phyloP scores from a whole-genome alignment of 2,888 invertebrate genomes.

The Tipula vernalis region DNA sequence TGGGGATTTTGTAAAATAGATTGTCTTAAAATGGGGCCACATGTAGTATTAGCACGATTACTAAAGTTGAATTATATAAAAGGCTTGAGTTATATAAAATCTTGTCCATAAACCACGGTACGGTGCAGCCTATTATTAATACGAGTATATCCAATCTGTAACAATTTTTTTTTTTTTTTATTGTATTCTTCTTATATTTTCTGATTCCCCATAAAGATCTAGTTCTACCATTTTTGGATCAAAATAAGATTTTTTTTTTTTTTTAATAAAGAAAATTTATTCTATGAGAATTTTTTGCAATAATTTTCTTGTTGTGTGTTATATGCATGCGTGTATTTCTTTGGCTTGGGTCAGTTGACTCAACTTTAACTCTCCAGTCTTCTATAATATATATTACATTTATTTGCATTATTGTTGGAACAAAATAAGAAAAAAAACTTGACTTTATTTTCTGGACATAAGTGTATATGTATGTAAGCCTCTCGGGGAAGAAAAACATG shows the following conservation, averaged over 20 bases:
- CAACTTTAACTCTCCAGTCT: not conserved
- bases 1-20: not conserved
- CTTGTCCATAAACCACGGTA: not conserved
- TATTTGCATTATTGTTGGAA: not conserved
- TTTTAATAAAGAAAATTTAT: not conserved
- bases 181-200: not conserved
- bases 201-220: not conserved
- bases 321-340: not conserved
- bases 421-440: not conserved
- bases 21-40: not conserved
- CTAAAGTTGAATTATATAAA: too few relatives aligned
- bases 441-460: not conserved
- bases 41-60: not conserved
- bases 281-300: not conserved
- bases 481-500: not conserved
- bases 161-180: not conserved
- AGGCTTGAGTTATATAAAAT: too few relatives aligned
- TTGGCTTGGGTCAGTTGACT: not conserved
- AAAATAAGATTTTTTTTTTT: not conserved
- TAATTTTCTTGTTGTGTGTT: not conserved
- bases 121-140: not conserved
- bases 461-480: not conserved
- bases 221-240: not conserved
- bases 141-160: not conserved
- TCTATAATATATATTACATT: not conserved